These are phyloP conservation scores for Baryphthengus martii DNA, from an alignment of 2,113 vertebrate species.

Conservation along the genomic window DNA sequence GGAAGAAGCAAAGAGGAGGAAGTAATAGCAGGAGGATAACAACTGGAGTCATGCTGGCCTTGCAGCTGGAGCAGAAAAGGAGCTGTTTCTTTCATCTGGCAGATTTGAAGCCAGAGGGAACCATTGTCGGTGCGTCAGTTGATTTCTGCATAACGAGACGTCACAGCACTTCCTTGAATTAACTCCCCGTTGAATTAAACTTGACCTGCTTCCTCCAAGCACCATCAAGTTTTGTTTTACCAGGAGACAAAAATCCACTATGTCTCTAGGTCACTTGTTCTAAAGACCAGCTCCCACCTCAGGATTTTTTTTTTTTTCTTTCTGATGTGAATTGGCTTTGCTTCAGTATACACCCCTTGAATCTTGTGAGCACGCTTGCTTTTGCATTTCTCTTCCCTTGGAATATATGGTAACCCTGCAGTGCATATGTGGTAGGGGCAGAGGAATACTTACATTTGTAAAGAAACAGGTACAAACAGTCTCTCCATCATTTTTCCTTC, in stretches of 20 bases:
- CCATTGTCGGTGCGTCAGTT: rapidly evolving
- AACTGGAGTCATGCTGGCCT: background rate
- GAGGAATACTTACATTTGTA: background rate
- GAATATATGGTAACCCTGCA: background rate
- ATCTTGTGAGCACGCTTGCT: background rate
- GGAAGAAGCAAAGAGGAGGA: background rate
- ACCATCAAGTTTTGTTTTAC: background rate
- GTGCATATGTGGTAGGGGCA: background rate
- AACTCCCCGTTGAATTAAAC: background rate
- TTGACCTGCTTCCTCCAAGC: background rate
- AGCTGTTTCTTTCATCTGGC: background rate
- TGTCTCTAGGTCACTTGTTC: background rate
- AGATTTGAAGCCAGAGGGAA: background rate
- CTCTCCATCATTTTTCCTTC: background rate
- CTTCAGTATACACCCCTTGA: background rate
- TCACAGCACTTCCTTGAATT: background rate
- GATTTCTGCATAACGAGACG: background rate
- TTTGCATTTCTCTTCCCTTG: background rate
- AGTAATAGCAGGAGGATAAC: background rate
- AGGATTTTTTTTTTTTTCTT: background rate
- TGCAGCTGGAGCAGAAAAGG: background rate
- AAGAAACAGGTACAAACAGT: background rate
- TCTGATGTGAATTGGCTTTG: background rate
- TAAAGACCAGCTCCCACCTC: background rate
- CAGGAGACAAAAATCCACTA: background rate